Conservation (phyloP, 2,888 invertebrate species). For the Trachelus stipa region DNA sequence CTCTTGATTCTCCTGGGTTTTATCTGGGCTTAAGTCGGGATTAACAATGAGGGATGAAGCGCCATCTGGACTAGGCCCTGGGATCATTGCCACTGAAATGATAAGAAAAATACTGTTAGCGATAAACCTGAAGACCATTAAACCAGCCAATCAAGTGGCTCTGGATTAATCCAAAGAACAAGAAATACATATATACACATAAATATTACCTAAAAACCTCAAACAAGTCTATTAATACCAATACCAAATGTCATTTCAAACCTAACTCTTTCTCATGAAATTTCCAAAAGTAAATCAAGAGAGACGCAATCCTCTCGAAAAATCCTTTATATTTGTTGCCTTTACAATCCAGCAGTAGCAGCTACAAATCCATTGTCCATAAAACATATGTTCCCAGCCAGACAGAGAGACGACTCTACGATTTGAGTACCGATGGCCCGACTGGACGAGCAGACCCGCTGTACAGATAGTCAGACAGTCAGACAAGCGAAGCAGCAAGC, state of each 20-base stretch:
- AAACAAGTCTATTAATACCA: too few species aligned
- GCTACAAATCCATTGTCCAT: slow-evolving; percentile 38
- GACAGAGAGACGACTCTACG: slow-evolving; percentile 10
- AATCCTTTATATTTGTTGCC: slow-evolving; percentile 40
- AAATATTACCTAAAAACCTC: too few species aligned
- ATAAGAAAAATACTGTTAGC: slow-evolving; percentile 41
- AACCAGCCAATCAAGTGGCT: background rate
- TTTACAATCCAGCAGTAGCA: slow-evolving; percentile 27
- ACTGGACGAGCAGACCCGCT: slow-evolving; percentile 13
- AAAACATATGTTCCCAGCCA: slow-evolving; percentile 46
- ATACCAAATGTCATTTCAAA: too few species aligned
- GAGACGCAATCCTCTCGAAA: slow-evolving; percentile 13
- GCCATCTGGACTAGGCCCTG: slow-evolving; percentile 47
- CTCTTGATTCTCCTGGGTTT: slow-evolving; percentile 22
- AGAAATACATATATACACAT: too few species aligned
- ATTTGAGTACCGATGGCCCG: background rate
- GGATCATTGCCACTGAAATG: slow-evolving; percentile 52
- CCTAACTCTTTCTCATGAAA: too few species aligned
- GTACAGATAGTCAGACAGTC: slow-evolving; percentile 15
- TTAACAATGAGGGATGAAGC: slow-evolving; percentile 61
- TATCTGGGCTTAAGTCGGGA: slow-evolving; percentile 51
- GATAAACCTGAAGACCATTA: background rate
- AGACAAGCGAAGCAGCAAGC: background rate
- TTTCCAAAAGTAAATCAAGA: background rate
- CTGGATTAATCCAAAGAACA: too few species aligned